These are phyloP conservation scores for Cinclus cinclus DNA, from an alignment of 2,113 vertebrate genomes.

Conservation along the genomic window DNA sequence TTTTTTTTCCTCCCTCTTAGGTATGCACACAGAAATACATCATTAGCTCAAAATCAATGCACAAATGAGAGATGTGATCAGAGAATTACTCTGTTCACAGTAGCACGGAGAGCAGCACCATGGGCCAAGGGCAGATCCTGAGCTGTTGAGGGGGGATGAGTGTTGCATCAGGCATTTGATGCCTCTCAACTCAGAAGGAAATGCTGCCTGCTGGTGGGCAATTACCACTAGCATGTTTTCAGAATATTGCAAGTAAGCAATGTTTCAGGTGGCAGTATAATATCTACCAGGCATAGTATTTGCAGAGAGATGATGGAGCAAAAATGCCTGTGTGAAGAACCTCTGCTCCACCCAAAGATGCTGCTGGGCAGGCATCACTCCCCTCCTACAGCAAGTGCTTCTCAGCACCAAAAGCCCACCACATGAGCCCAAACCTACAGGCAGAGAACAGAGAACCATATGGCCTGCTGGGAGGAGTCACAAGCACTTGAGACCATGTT, in stretches of 20 bases:
- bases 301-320: not conserved
- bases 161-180: not conserved
- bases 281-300: not conserved
- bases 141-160: not conserved
- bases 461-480: not conserved
- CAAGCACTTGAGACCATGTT: accelerated
- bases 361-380: not conserved
- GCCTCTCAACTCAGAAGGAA: not conserved
- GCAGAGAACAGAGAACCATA: not conserved
- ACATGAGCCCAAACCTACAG: not conserved
- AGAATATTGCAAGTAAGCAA: not conserved
- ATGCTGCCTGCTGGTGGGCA: conserved; percentile 11
- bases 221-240: not conserved
- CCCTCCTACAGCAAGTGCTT: not conserved
- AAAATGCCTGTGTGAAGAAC: not conserved
- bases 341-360: not conserved
- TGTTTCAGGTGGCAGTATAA: not conserved
- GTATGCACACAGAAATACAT: conserved; percentile 1
- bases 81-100: not conserved
- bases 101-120: not conserved
- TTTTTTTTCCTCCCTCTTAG: not conserved
- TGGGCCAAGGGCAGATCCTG: not conserved
- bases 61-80: conserved; percentile 35
- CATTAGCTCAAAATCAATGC: conserved; percentile 38
- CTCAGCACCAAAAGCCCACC: accelerated